phyloP scores from a whole-genome alignment of 2,797 vertebrate species.

The Tadarida brasiliensis region DNA sequence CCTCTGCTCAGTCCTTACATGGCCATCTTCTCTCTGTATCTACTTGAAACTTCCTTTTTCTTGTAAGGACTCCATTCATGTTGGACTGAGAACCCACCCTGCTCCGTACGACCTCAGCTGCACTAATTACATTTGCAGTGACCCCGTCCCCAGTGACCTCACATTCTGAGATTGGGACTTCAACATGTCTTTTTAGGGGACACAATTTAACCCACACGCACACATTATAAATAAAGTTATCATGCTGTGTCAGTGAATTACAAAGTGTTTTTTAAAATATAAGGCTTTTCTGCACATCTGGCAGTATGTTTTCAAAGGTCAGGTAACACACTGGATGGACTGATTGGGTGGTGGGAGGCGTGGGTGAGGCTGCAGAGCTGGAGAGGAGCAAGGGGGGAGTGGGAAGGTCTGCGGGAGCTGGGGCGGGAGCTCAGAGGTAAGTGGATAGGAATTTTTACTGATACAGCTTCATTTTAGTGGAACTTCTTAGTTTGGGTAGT shows the following conservation, averaged over 20 bases:
- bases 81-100: not conserved
- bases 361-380: not conserved
- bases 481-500: not conserved
- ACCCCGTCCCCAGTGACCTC: not conserved
- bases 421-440: not conserved
- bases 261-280: not conserved
- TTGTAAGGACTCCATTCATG: not conserved
- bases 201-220: not conserved
- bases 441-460: not conserved
- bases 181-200: not conserved
- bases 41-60: not conserved
- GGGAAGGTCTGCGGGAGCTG: not conserved
- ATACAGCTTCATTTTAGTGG: not conserved
- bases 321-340: not conserved
- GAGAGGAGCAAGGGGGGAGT: fast-evolving
- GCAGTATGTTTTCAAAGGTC: not conserved
- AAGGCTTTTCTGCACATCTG: not conserved
- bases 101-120: not conserved
- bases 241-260: not conserved
- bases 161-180: not conserved
- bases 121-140: not conserved
- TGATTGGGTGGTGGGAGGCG: fast-evolving
- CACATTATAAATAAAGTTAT: not conserved
- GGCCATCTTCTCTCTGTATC: not conserved
- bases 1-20: not conserved